Percentiles rank a stretch among this genome's conserved stretches.
Evolutionary conservation across 2,113 vertebrate species (phyloP).

Genomic region (Riparia riparia): DNA sequence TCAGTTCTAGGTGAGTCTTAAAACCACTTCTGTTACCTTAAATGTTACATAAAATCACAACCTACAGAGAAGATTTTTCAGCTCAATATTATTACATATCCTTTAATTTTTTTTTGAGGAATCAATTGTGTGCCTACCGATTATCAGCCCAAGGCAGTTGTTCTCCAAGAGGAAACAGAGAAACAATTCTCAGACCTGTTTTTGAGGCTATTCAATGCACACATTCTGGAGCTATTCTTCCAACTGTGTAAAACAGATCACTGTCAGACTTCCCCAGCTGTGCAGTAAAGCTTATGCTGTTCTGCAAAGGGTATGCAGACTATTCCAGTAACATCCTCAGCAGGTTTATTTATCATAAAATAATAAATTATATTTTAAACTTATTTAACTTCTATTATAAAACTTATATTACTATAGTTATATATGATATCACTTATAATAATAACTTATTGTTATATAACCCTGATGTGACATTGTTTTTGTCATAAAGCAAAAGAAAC

Average conservation of each 20-base stretch:
- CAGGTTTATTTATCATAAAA: no score
- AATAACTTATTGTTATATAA: background rate
- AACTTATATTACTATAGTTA: no score
- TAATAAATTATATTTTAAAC: no score
- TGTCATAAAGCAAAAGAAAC: background rate
- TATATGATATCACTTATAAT: no score
- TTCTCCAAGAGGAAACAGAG: background rate
- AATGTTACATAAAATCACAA: background rate
- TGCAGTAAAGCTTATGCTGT: background rate
- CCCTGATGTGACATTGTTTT: background rate
- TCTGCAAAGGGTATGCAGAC: background rate
- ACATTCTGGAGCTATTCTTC: background rate
- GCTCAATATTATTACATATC: background rate
- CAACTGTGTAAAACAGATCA: background rate
- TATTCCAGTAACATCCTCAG: background rate
- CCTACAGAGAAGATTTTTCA: background rate
- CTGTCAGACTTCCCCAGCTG: background rate
- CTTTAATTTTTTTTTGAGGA: background rate
- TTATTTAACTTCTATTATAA: no score
- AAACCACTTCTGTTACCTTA: background rate
- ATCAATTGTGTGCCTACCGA: background rate
- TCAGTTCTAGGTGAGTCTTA: background rate
- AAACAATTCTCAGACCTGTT: background rate
- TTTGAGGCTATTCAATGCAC: background rate
- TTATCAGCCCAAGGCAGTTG: background rate